Conservation (phyloP, 1,140 invertebrate species). For the Pomacea maculata region DNA sequence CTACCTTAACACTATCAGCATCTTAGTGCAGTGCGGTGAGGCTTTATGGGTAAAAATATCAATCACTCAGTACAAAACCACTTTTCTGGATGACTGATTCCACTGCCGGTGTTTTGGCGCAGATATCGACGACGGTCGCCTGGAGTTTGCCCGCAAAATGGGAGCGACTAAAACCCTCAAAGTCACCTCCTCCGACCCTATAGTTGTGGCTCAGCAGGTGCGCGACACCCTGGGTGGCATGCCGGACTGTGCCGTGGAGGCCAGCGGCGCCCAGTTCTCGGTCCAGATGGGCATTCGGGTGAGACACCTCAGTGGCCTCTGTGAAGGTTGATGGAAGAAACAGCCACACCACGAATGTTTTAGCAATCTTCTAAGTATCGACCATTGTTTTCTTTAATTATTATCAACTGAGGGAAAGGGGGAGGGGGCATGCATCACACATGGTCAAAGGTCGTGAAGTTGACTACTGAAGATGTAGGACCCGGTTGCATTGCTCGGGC, state of each 20-base stretch:
- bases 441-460: no score
- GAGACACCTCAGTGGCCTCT: constrained; percentile 42
- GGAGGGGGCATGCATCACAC: no score
- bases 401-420: no score
- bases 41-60: background rate
- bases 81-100: background rate
- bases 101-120: constrained; percentile 19
- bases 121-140: constrained; percentile 79
- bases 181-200: constrained; percentile 42
- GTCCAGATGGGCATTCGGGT: constrained; percentile 81
- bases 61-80: no score
- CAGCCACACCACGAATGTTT: no score
- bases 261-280: constrained; percentile 82
- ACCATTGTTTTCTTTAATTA: no score
- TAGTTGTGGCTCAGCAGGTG: constrained; percentile 71
- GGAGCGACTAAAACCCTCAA: constrained; percentile 80
- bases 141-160: constrained; percentile 81
- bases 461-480: no score
- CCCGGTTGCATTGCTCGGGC: no score
- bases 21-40: background rate
- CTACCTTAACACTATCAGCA: no score
- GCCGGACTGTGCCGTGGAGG: constrained; percentile 86
- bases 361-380: no score
- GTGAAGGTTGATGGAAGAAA: no score
- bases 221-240: constrained; percentile 73